These are phyloP conservation scores for Heptranchias perlo DNA, from an alignment of 2,113 vertebrate genomes.

Conservation along the genomic window DNA sequence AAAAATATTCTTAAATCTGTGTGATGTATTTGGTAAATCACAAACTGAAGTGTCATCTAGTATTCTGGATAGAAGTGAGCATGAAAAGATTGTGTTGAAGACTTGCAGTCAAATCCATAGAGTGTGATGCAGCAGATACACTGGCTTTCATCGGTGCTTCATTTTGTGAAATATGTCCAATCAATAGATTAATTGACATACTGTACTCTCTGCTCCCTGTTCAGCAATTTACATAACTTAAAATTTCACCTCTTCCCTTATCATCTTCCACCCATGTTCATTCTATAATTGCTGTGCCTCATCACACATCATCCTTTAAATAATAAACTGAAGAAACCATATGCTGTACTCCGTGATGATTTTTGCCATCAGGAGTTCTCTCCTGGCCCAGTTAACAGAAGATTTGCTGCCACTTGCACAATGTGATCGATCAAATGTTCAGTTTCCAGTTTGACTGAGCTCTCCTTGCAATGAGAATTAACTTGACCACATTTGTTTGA, in stretches of 20 bases:
- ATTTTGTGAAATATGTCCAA: not conserved
- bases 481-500: not conserved
- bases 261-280: not conserved
- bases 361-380: not conserved
- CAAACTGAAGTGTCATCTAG: not conserved
- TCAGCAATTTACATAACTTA: too few species aligned
- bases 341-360: not conserved
- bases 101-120: not conserved
- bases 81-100: not conserved
- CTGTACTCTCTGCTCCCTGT: not conserved
- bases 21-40: not conserved
- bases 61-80: not conserved
- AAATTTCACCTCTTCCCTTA: not conserved
- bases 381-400: not conserved
- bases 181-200: not conserved
- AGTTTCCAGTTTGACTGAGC: not conserved
- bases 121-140: not conserved
- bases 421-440: not conserved
- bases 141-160: not conserved
- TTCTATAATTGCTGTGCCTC: not conserved
- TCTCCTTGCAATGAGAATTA: not conserved
- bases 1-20: not conserved
- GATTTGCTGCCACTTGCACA: not conserved
- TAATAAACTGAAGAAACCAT: not conserved
- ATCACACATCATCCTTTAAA: not conserved